Percentiles rank a stretch among this genome's conserved stretches.
Conservation (phyloP, 2,888 invertebrate species). For the Acronicta aceris region DNA sequence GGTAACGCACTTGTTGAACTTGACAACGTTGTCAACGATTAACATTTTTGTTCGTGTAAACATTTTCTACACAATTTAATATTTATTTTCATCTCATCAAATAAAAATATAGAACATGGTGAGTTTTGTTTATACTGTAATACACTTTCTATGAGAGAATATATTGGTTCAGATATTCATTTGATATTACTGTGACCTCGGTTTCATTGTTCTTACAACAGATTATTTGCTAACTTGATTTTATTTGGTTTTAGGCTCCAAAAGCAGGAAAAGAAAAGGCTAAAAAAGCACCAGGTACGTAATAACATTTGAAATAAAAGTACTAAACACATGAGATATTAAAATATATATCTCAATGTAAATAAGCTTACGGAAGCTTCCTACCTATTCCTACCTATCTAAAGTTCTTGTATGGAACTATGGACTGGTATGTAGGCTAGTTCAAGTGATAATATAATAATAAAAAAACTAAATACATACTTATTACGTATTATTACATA, state of each 20-base stretch:
- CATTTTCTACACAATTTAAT: constrained; percentile 2
- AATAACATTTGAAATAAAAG: neutral
- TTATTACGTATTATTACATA: too few species aligned
- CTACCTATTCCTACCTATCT: too few species aligned
- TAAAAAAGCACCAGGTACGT: constrained; percentile 79
- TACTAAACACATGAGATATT: neutral
- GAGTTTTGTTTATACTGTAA: neutral
- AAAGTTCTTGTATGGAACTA: too few species aligned
- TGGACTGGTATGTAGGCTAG: too few species aligned
- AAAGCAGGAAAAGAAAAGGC: constrained; percentile 76
- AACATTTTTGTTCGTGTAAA: constrained; percentile 9
- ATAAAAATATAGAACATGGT: constrained; percentile 38
- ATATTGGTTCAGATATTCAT: neutral
- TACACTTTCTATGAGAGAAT: neutral
- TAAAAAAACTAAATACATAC: too few species aligned
- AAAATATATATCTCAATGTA: too few species aligned
- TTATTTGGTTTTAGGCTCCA: constrained; percentile 72
- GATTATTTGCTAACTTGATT: neutral
- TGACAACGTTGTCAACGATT: constrained; percentile 43
- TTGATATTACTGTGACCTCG: too few species aligned
- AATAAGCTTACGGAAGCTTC: too few species aligned
- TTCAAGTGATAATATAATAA: too few species aligned
- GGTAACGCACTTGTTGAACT: constrained; percentile 48
- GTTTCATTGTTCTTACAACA: too few species aligned
- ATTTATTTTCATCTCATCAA: constrained; percentile 1